Base-by-base conservation (phyloP, 2,797 vertebrate species). In the Pseudochirops corinnae region DNA sequence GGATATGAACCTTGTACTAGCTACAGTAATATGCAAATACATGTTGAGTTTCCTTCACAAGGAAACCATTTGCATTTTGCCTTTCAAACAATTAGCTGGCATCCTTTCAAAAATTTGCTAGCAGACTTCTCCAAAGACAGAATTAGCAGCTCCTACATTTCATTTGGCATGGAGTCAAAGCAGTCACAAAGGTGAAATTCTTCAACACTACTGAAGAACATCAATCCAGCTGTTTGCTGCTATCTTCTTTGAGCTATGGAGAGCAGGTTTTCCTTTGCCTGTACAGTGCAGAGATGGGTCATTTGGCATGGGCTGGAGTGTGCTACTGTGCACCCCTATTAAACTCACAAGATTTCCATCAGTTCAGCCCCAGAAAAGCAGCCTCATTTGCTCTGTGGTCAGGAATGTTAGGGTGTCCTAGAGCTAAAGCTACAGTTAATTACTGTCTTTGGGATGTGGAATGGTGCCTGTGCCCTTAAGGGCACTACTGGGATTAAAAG, bases 141-240 rank as follows among this genome's bases (percentile, higher is more conserved):
- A 13, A 94, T 92, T 92, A 92, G 92, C 55, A 93, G 92, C 57
- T 93, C 74, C 52, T 31, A 74, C 33, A 9, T 95, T 62, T 46
- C 82, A 18, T 10, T 18, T 67, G 91, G 95, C 50, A 94, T 53
- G 1, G 18, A 52, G 95, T 96, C 97, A 97, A 94, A 55, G 95
- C 93, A 94, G n/a, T 95, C 92, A 6, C 55, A 94, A 91, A 90
- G 92, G 24, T 60, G 52, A 28, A 94, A 62, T 94, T 93, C 55
- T 93, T 97, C 31, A 93, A 2, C 0, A 7, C 28, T 93, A 97
- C 4, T 96, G 96, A 93, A 96, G 91, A 97, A 92, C 0, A 1
- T 91, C 91, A 56, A 14, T 33, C 94, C 90, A 91, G 90, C 31
- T 96, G 29, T 92, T 93, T 39, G 57, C 18, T 95, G 94, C 60